phyloP scores from a whole-genome alignment of 2,797 vertebrate genomes.

The Borostomias antarcticus region DNA sequence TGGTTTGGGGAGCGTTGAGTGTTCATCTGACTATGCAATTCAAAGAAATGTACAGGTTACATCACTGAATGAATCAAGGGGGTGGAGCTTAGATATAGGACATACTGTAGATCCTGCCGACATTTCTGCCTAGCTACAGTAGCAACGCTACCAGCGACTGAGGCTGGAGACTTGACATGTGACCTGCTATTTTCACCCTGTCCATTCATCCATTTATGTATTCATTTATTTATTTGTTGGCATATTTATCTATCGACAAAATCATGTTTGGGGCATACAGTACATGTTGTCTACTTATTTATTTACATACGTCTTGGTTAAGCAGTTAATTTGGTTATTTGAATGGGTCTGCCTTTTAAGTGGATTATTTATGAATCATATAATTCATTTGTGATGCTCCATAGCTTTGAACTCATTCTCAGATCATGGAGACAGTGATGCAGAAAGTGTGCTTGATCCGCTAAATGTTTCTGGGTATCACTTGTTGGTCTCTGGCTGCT shows the following conservation, averaged over 20 bases:
- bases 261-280: constrained; percentile 5
- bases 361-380: constrained; percentile 65
- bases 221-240: constrained; percentile 56
- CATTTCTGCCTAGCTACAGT: constrained; percentile 54
- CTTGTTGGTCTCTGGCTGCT: constrained; percentile 58
- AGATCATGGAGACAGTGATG: constrained; percentile 61
- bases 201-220: constrained; percentile 55
- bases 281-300: constrained; percentile 53
- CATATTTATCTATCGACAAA: constrained; percentile 51
- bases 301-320: constrained; percentile 54
- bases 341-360: constrained; percentile 58
- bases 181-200: not conserved
- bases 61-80: constrained; percentile 41
- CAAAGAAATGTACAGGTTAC: constrained; percentile 59
- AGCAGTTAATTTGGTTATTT: constrained; percentile 61
- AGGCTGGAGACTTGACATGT: constrained; percentile 42
- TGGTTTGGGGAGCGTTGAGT: constrained; percentile 50
- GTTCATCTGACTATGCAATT: constrained; percentile 80
- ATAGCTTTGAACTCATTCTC: constrained; percentile 59
- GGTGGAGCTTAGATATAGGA: constrained; percentile 28
- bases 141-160: constrained; percentile 47
- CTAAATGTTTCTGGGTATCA: constrained; percentile 51
- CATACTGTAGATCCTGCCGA: constrained; percentile 50
- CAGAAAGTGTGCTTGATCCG: constrained; percentile 55
- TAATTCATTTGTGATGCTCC: constrained; percentile 63